These are phyloP conservation scores for Cichladusa arquata DNA, from an alignment of 2,113 vertebrate genomes.

Conservation along the genomic window DNA sequence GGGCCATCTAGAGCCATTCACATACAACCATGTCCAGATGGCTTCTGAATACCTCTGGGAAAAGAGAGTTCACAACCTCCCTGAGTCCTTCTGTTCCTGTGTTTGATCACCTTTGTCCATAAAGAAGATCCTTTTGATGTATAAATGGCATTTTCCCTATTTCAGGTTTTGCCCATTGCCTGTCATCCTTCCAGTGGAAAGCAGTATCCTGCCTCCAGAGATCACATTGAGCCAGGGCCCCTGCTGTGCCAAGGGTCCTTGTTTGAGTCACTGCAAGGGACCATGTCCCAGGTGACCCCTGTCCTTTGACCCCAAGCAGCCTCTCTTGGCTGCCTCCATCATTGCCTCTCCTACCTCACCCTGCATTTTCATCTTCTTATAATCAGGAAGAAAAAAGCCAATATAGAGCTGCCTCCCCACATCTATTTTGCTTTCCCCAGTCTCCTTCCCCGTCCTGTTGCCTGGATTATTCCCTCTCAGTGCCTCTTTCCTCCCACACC, in stretches of 20 bases:
- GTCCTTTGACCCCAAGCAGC: neutral
- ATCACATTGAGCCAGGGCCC: neutral
- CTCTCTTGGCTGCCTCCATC: neutral
- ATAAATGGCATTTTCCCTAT: neutral
- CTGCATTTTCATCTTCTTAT: neutral
- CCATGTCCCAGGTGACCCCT: neutral
- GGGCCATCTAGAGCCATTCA: neutral
- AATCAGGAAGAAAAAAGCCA: neutral
- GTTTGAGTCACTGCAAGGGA: neutral
- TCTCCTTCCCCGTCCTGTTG: neutral
- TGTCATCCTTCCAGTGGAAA: neutral
- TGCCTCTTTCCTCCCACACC: neutral
- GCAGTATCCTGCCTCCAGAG: neutral
- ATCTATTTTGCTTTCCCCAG: neutral
- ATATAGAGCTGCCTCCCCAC: neutral
- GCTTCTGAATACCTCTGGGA: neutral
- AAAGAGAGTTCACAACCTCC: neutral
- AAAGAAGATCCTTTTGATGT: neutral
- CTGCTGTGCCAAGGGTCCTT: neutral
- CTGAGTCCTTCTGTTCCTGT: neutral
- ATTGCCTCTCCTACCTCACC: fast-evolving
- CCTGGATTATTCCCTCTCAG: neutral
- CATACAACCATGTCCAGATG: neutral
- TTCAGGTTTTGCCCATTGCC: neutral
- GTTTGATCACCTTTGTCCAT: neutral